Percentiles rank a stretch among this genome's conserved stretches.
These are phyloP conservation scores for Cyanoliseus patagonus DNA, from an alignment of 2,113 vertebrate species.

Conservation along the genomic window DNA sequence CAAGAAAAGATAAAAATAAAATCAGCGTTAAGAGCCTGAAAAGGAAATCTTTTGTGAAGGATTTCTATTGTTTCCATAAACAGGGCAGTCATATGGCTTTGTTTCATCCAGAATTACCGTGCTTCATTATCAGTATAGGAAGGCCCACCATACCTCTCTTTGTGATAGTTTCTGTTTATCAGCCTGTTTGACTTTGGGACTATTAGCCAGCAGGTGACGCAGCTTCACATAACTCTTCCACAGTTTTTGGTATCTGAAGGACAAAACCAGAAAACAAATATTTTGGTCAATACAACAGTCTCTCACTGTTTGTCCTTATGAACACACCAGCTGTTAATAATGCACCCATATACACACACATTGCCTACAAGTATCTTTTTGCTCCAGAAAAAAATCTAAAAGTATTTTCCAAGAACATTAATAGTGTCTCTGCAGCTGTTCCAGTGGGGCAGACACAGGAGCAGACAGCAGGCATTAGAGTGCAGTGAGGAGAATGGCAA, in stretches of 20 bases:
- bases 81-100: background rate
- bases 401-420: background rate
- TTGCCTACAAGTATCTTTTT: background rate
- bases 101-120: background rate
- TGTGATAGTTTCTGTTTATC: conserved; percentile 98
- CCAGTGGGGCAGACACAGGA: background rate
- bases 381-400: background rate
- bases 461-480: background rate
- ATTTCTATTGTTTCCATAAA: background rate
- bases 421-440: background rate
- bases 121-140: background rate
- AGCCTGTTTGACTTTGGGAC: conserved; percentile 97
- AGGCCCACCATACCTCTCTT: conserved; percentile 84
- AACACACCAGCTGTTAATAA: background rate
- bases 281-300: background rate
- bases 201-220: conserved; percentile 97
- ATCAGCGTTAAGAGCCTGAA: background rate
- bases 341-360: background rate
- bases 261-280: conserved; percentile 21
- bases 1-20: conserved; percentile 20
- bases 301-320: background rate
- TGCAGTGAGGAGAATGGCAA: background rate
- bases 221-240: conserved; percentile 99
- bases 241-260: conserved; percentile 94
- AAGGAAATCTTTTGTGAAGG: background rate